Percentiles rank a stretch among this genome's conserved stretches.
These are phyloP conservation scores for Zophobas atratus DNA, from an alignment of 1,140 invertebrate genomes.

Conservation along the genomic window DNA sequence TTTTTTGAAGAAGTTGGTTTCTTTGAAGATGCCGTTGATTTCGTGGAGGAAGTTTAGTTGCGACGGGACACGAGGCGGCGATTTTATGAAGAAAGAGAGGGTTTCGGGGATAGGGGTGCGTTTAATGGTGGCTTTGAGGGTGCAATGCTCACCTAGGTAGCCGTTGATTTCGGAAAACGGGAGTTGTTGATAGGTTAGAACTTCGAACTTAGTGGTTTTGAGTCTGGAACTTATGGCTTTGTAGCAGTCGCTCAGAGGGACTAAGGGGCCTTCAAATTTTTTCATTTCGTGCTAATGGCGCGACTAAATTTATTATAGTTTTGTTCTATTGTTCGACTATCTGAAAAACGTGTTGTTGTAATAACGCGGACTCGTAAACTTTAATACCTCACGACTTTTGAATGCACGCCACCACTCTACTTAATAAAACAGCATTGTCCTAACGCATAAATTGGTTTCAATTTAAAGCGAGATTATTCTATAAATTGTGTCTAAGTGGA, in stretches of 20 bases:
- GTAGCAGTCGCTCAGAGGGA: constrained; percentile 3
- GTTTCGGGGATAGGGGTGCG: neutral
- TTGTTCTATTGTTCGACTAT: no score
- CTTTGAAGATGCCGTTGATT: constrained; percentile 32
- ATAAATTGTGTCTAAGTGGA: no score
- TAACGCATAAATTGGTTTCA: no score
- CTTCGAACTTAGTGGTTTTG: neutral
- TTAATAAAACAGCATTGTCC: no score
- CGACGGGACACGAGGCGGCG: neutral
- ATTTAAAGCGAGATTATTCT: no score
- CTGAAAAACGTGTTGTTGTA: no score
- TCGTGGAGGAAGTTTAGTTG: constrained; percentile 43
- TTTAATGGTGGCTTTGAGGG: constrained; percentile 21
- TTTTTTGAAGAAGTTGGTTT: constrained; percentile 39
- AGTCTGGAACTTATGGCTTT: constrained; percentile 36
- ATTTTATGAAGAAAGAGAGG: constrained; percentile 45
- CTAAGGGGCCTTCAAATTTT: neutral
- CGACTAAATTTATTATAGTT: no score
- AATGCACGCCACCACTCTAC: no score
- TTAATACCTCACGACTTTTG: no score
- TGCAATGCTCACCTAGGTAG: constrained; percentile 50
- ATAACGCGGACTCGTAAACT: no score
- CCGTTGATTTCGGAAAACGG: constrained; percentile 32
- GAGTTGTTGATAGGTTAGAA: constrained; percentile 33
- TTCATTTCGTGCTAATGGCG: neutral